Percentiles rank a stretch among this genome's conserved stretches.
phyloP scores from a whole-genome alignment of 2,113 vertebrate species.

The Tilapia sparmanii region DNA sequence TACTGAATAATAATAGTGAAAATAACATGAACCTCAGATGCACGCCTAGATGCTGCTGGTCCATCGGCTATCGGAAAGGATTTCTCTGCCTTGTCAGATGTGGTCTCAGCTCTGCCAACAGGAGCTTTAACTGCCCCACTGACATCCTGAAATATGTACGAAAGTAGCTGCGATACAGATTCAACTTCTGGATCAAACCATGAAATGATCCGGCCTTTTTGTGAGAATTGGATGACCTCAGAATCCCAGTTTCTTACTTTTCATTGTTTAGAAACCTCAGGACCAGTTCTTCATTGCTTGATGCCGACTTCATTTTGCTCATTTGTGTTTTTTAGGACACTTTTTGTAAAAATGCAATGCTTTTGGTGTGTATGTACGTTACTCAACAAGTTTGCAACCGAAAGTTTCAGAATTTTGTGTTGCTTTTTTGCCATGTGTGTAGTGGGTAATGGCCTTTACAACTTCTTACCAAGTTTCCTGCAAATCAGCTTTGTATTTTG shows the following conservation, averaged over 20 bases:
- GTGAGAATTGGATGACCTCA: accelerated
- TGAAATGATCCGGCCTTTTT: background rate
- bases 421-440: background rate
- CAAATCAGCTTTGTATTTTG: background rate
- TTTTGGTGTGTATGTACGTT: background rate
- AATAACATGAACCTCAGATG: background rate
- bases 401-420: background rate
- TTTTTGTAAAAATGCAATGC: background rate
- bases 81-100: background rate
- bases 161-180: background rate
- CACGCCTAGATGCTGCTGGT: background rate
- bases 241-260: background rate
- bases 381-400: accelerated
- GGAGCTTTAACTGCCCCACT: background rate
- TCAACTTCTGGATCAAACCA: background rate
- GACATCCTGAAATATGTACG: background rate
- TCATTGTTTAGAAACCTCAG: background rate
- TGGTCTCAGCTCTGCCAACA: background rate
- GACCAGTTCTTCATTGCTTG: background rate
- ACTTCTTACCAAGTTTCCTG: background rate
- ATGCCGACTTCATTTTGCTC: background rate
- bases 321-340: background rate
- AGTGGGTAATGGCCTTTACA: background rate
- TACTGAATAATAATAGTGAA: background rate
- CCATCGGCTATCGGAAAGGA: accelerated